These are phyloP conservation scores for Criorhina ranunculi DNA, from an alignment of 2,888 invertebrate genomes.

Conservation along the genomic window DNA sequence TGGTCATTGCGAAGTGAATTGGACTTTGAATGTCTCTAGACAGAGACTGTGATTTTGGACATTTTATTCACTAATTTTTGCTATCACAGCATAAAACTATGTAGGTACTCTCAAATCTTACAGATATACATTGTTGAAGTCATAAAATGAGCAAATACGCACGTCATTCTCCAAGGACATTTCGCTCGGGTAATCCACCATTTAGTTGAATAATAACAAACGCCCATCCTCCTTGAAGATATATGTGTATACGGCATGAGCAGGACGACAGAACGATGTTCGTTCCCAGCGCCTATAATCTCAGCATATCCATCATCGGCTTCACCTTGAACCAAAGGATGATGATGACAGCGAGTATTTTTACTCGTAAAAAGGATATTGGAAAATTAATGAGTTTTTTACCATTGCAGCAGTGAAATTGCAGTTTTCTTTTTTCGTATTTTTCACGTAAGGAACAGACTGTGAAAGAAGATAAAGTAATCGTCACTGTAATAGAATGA, in stretches of 20 bases:
- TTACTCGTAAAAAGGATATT: slow-evolving; percentile 50
- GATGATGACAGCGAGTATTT: slow-evolving; percentile 52
- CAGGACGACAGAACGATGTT: background rate
- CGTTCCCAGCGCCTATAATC: slow-evolving; percentile 10
- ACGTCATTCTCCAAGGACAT: slow-evolving; percentile 40
- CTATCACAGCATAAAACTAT: slow-evolving; percentile 28
- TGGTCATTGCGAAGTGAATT: slow-evolving; percentile 52
- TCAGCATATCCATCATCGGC: slow-evolving; percentile 44
- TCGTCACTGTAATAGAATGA: no score
- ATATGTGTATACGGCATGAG: slow-evolving; percentile 8
- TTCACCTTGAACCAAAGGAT: slow-evolving; percentile 60
- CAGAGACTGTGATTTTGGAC: slow-evolving; percentile 10
- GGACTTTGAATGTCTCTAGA: slow-evolving; percentile 32
- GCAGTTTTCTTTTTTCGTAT: slow-evolving; percentile 6
- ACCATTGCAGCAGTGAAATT: slow-evolving; percentile 38
- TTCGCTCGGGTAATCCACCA: slow-evolving; percentile 35
- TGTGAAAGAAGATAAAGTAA: no score
- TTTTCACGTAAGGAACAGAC: no score
- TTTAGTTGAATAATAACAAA: slow-evolving; percentile 56
- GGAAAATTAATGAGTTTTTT: slow-evolving; percentile 57
- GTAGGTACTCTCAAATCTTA: background rate
- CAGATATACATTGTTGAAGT: background rate
- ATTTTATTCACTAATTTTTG: slow-evolving; percentile 37
- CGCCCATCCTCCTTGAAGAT: slow-evolving; percentile 10
- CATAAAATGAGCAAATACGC: slow-evolving; percentile 27